A percentile compares a stretch with the other conserved stretches of the same genome.
Evolutionary conservation across 2,113 vertebrate species (phyloP).

Genomic region (Calypte anna): DNA sequence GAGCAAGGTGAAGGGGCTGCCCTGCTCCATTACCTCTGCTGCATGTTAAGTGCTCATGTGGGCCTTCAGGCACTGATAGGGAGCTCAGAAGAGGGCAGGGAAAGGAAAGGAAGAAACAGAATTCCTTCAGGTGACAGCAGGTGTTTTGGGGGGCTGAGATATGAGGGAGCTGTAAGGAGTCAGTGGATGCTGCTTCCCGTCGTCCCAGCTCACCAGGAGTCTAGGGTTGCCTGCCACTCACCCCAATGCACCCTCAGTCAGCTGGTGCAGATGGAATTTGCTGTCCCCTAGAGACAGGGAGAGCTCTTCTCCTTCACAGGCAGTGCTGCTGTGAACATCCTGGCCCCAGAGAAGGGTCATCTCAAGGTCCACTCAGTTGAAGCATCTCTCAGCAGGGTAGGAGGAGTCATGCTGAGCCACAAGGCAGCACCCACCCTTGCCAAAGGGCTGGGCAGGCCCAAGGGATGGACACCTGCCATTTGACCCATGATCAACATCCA

Average conservation of each 20-base stretch:
- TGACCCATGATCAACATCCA: neutral
- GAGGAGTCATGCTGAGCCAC: neutral
- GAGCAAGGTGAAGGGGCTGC: neutral
- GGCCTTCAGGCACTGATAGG: accelerated
- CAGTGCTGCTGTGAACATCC: neutral
- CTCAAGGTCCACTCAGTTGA: neutral
- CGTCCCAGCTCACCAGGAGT: neutral
- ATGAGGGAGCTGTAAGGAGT: neutral
- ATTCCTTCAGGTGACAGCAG: neutral
- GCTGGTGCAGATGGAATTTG: neutral
- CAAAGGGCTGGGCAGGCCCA: too few species aligned
- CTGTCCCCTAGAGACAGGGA: neutral
- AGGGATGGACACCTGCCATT: accelerated
- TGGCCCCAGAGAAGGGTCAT: neutral
- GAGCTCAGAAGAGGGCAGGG: neutral
- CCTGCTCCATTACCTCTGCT: accelerated
- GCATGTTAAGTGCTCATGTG: accelerated
- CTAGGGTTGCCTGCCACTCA: neutral
- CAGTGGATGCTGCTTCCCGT: neutral
- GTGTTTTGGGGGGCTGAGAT: neutral
- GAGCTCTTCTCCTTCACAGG: accelerated
- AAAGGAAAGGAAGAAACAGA: neutral
- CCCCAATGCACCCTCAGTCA: neutral
- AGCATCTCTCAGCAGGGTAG: accelerated
- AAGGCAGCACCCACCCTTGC: neutral